These are phyloP conservation scores for Dascyllus trimaculatus DNA, from an alignment of 2,113 vertebrate species.

Conservation along the genomic window DNA sequence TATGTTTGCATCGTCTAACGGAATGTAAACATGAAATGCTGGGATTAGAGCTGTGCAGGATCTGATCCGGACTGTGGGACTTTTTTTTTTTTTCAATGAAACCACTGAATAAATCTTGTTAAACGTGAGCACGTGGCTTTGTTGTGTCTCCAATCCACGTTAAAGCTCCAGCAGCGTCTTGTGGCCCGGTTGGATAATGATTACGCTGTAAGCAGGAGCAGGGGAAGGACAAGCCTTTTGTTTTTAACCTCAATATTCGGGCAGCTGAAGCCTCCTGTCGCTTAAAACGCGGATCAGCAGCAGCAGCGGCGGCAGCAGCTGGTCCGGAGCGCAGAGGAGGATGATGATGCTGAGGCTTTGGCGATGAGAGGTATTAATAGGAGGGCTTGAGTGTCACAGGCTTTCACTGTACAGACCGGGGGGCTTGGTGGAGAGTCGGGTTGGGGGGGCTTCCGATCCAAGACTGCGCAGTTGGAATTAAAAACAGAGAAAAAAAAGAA, in stretches of 20 bases:
- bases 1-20: not conserved
- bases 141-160: not conserved
- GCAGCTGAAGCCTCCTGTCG: constrained; percentile 32
- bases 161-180: not conserved
- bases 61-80: constrained; percentile 35
- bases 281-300: not conserved
- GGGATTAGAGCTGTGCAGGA: constrained; percentile 19
- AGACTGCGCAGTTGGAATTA: constrained; percentile 68
- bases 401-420: constrained; percentile 71
- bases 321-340: constrained; percentile 30
- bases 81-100: not conserved
- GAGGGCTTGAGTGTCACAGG: constrained; percentile 73
- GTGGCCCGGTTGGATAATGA: not conserved
- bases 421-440: constrained; percentile 73
- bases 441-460: constrained; percentile 64
- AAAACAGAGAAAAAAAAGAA: constrained; percentile 1
- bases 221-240: not conserved
- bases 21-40: not conserved
- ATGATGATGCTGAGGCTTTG: constrained; percentile 51
- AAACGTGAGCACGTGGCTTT: not conserved
- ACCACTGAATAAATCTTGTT: not conserved
- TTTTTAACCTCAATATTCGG: not conserved
- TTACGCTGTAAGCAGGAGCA: not conserved
- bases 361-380: constrained; percentile 86
- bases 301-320: constrained; percentile 47